phyloP scores from a whole-genome alignment of 2,888 invertebrate genomes.

The Polyommatus iphigenia region DNA sequence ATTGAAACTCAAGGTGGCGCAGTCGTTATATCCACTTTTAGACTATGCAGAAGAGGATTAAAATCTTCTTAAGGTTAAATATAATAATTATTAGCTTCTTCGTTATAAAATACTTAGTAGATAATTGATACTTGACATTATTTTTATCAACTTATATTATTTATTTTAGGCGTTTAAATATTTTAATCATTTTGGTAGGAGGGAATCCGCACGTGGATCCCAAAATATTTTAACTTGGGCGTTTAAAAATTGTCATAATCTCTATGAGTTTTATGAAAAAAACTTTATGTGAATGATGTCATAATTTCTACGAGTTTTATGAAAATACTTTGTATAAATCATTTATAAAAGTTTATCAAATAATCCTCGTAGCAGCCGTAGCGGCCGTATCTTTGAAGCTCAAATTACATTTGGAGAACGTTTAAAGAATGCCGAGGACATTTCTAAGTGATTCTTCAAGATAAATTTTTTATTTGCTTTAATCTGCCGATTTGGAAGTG shows the following conservation, averaged over 20 bases:
- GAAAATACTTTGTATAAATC: conserved; percentile 17
- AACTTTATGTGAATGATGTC: neutral
- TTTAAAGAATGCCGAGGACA: conserved; percentile 9
- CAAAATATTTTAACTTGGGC: neutral
- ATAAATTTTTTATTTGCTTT: neutral
- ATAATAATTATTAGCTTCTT: too few species aligned
- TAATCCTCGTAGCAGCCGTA: neutral
- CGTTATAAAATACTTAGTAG: too few species aligned
- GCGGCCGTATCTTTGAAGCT: conserved; percentile 8
- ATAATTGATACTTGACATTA: too few species aligned
- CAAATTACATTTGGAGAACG: conserved; percentile 16
- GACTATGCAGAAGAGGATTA: too few species aligned
- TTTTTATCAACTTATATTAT: too few species aligned
- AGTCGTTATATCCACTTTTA: too few species aligned
- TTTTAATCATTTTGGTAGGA: neutral
- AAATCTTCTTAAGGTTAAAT: too few species aligned
- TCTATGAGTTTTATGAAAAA: neutral
- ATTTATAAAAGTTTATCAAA: conserved; percentile 26
- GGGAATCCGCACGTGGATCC: neutral
- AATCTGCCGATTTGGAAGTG: neutral
- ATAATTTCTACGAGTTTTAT: neutral
- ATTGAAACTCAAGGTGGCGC: neutral
- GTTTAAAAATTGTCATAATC: neutral
- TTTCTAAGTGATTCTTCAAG: neutral
- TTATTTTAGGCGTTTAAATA: neutral